Percentiles rank a stretch among this genome's conserved stretches.
These are phyloP conservation scores for Sinodicranocentrus sp. DNA, from an alignment of 2,888 invertebrate genomes.

Conservation along the genomic window DNA sequence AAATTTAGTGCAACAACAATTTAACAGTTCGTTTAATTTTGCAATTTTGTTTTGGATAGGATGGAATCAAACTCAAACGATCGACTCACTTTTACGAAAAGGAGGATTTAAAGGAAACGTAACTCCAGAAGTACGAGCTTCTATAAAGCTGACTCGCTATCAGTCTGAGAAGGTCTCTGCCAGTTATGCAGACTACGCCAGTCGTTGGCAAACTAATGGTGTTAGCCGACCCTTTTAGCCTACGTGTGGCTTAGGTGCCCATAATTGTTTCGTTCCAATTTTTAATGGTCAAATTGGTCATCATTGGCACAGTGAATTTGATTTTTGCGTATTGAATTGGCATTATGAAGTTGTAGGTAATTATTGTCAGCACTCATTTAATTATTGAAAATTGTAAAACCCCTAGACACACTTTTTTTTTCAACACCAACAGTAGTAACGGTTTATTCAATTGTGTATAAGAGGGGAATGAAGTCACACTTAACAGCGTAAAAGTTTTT, in stretches of 20 bases:
- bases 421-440: constrained; percentile 8
- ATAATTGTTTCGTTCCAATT: constrained; percentile 46
- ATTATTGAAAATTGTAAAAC: constrained; percentile 1
- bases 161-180: constrained; percentile 97
- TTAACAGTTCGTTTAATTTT: too few relatives aligned
- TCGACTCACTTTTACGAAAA: constrained; percentile 97
- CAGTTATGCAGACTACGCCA: constrained; percentile 82
- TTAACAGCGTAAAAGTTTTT: background rate
- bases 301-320: too few relatives aligned
- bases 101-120: constrained; percentile 96
- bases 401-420: constrained; percentile 7
- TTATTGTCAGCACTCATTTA: constrained; percentile 17
- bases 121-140: constrained; percentile 91
- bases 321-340: too few relatives aligned
- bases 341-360: background rate
- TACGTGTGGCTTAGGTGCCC: constrained; percentile 63
- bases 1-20: too few relatives aligned
- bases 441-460: background rate
- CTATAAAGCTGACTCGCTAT: constrained; percentile 96
- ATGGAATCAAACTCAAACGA: constrained; percentile 99
- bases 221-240: constrained; percentile 71
- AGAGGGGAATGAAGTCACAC: background rate
- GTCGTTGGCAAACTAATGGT: constrained; percentile 81
- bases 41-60: constrained; percentile 82
- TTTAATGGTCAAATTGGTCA: constrained; percentile 25